These are phyloP conservation scores for Hyla sarda DNA, from an alignment of 2,113 vertebrate species.

Conservation along the genomic window DNA sequence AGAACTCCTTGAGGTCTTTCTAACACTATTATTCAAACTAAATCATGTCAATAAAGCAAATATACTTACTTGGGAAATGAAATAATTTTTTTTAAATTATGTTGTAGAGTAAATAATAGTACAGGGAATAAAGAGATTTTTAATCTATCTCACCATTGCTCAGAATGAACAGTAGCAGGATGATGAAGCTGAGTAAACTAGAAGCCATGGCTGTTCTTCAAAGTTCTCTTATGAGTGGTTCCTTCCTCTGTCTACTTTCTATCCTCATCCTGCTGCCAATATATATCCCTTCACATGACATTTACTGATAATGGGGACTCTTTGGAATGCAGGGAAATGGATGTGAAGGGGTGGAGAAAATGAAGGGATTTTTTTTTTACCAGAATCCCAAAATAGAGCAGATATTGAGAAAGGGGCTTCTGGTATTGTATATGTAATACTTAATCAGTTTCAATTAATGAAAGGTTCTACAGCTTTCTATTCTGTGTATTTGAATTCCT, in stretches of 20 bases:
- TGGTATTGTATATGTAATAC: too few relatives aligned
- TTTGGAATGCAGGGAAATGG: conserved; percentile 26
- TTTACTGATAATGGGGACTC: conserved; percentile 30
- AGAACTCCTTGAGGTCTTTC: too few relatives aligned
- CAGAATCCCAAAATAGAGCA: background rate
- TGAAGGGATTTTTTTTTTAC: background rate
- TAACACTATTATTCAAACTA: too few relatives aligned
- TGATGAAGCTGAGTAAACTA: background rate
- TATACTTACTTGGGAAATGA: background rate
- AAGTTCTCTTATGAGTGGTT: background rate
- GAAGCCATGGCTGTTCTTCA: conserved; percentile 25
- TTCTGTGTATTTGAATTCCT: too few relatives aligned
- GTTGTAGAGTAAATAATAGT: background rate
- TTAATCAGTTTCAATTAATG: too few relatives aligned
- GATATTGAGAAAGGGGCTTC: too few relatives aligned
- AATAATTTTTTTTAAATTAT: background rate
- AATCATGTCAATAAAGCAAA: background rate
- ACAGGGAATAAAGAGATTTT: background rate
- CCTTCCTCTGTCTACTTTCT: conserved; percentile 1
- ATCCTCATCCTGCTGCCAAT: background rate
- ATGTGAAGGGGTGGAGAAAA: conserved; percentile 3
- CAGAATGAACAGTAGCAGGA: background rate
- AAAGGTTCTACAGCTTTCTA: too few relatives aligned
- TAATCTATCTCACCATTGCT: conserved; percentile 14
- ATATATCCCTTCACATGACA: conserved; percentile 2